A percentile compares a stretch with the other conserved stretches of the same genome.
These are phyloP conservation scores for Gari tellinella DNA, from an alignment of 2,888 invertebrate genomes.

Conservation along the genomic window DNA sequence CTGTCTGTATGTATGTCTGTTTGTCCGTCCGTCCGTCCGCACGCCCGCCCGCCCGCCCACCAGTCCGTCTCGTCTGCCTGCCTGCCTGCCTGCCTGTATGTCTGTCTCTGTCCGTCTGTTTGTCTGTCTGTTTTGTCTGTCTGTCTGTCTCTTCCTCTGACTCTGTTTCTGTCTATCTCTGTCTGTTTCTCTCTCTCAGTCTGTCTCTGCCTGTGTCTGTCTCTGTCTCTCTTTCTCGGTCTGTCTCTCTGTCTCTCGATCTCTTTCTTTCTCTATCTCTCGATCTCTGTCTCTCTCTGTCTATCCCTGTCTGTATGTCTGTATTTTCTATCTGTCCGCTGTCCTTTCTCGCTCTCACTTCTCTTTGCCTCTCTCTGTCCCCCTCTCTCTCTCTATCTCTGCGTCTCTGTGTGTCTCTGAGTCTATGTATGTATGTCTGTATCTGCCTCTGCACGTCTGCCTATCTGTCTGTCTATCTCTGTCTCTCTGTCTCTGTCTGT, in stretches of 20 bases:
- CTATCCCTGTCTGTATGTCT: not conserved
- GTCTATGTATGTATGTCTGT: slow-evolving; percentile 18
- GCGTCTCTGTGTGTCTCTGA: slow-evolving; percentile 13
- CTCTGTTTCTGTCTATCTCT: slow-evolving; percentile 1
- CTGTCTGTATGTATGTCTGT: too few species aligned
- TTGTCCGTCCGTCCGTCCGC: too few species aligned
- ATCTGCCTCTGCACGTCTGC: not conserved
- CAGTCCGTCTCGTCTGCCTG: too few species aligned
- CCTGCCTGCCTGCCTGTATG: too few species aligned
- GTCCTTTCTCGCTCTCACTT: not conserved
- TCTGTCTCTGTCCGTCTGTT: too few species aligned
- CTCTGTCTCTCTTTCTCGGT: not conserved
- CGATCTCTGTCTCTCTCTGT: not conserved
- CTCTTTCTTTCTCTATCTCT: slow-evolving; percentile 2
- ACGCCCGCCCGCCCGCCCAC: too few species aligned
- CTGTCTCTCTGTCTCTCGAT: not conserved
- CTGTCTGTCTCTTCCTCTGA: not conserved
- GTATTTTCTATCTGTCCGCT: not conserved
- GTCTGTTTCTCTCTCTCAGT: slow-evolving; percentile 1
- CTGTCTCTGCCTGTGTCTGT: not conserved
- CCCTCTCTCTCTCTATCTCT: slow-evolving; percentile 10
- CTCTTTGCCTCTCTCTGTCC: slow-evolving; percentile 7
- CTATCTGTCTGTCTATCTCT: slow-evolving; percentile 6
- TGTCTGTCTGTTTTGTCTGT: too few species aligned
- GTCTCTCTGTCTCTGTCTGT: not conserved